Base-by-base conservation (phyloP, 2,113 vertebrate genomes). In the Spizaetus ornatus region DNA sequence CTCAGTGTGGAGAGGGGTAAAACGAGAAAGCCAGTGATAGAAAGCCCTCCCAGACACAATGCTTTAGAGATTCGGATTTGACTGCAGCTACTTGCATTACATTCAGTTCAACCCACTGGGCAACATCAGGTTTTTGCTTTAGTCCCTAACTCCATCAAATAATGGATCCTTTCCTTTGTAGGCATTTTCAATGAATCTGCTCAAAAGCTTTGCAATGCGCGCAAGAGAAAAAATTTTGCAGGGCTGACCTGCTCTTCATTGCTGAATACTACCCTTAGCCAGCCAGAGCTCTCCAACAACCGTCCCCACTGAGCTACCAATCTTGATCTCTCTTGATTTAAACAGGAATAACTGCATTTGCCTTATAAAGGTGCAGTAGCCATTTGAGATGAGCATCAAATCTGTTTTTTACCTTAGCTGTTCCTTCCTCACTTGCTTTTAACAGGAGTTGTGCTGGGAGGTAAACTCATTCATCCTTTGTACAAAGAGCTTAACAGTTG, bases 351-450 rank as follows among this genome's bases (percentile, higher is more conserved):
- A 74, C 63, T 36, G 18, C 26, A 36, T 32, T 42, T 73, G 38
- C 32, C 29, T 42, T 23, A 22, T 23, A 58, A 53, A 88, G 45
- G 10, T 66, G 18, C 19, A 55, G 14, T 5, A 38, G n/a, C 18
- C 34, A 4, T 52, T 43, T 52, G 59, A 89, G 69, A 38, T 63
- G 61, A 59, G 31, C 32, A 53, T 42, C 27, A 25, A 48, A 50
- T 31, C 50, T 0, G 0, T 11, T 36, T 76, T 88, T 53, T 14
- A 20, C 6, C 0, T 25, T 11, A 67, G 20, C 59, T 43, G 6
- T 16, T 86, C 42, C 70, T 74, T 82, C 43, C 59, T 86, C 22
- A 1, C 45, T 63, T 22, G 23, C 43, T 80, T 48, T 72, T 38
- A 36, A 16, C 58, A 29, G 62, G 52, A 71, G 27, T 16, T 56